These are phyloP conservation scores for Meles meles DNA, from an alignment of 2,113 vertebrate species.

Conservation along the genomic window DNA sequence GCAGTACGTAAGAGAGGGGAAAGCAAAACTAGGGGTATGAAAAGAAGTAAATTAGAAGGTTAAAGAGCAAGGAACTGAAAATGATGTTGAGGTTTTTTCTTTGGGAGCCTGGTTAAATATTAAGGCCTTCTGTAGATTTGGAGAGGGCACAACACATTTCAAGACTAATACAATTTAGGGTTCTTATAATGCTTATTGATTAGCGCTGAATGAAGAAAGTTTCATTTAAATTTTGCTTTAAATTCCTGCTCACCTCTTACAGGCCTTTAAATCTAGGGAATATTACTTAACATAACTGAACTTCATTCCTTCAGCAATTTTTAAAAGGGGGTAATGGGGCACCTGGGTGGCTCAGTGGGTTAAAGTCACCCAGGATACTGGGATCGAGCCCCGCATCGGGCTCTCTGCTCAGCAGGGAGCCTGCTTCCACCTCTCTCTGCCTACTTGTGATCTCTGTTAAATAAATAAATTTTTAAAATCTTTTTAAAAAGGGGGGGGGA, in stretches of 20 bases:
- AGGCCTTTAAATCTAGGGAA: neutral
- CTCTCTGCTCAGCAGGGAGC: too few species aligned
- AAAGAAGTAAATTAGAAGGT: neutral
- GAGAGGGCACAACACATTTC: neutral
- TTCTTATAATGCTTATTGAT: neutral
- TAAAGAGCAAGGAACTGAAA: neutral
- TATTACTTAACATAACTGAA: neutral
- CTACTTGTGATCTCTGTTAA: too few species aligned
- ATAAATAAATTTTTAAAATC: too few species aligned
- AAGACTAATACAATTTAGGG: neutral
- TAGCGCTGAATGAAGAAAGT: neutral
- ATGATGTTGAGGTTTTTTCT: neutral
- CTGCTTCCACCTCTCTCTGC: too few species aligned
- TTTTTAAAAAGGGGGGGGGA: neutral
- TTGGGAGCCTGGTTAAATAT: neutral
- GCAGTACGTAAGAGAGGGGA: neutral
- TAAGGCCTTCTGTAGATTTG: neutral
- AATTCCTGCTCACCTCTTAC: neutral
- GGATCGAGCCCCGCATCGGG: too few species aligned
- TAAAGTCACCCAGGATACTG: too few species aligned
- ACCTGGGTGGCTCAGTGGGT: too few species aligned
- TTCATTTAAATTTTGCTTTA: conserved; percentile 18
- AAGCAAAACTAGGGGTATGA: neutral
- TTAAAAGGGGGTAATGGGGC: neutral
- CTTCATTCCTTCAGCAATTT: neutral